A percentile compares a stretch with the other conserved stretches of the same genome.
These are phyloP conservation scores for Salarias fasciatus DNA, from an alignment of 2,797 vertebrate species.

Conservation along the genomic window DNA sequence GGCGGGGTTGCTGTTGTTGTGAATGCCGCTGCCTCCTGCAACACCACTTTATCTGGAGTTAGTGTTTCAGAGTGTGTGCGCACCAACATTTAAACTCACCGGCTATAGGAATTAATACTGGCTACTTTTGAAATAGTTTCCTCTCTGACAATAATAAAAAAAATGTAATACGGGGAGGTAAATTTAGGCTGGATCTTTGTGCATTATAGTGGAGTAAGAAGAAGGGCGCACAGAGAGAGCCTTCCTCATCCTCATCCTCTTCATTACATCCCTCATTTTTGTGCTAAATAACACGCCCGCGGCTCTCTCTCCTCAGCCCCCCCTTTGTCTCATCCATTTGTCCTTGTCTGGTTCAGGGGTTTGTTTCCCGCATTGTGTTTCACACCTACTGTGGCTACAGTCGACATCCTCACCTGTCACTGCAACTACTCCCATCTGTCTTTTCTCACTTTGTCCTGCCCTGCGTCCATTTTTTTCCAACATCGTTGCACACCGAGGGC, in stretches of 20 bases:
- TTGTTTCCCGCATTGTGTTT: constrained; percentile 29
- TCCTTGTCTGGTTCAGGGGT: constrained; percentile 51
- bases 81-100: constrained; percentile 12
- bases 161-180: constrained; percentile 27
- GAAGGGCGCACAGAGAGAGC: constrained; percentile 26
- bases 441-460: constrained; percentile 53
- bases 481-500: constrained; percentile 35
- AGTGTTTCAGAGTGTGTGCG: constrained; percentile 9
- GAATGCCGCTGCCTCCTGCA: constrained; percentile 42
- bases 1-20: constrained; percentile 19
- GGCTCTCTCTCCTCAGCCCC: constrained; percentile 25
- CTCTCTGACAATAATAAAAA: constrained; percentile 28
- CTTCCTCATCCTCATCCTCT: constrained; percentile 26
- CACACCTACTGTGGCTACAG: constrained; percentile 45
- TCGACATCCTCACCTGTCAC: constrained; percentile 64
- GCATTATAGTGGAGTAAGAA: constrained; percentile 28
- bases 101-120: constrained; percentile 39
- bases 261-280: constrained; percentile 56
- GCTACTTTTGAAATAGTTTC: constrained; percentile 20
- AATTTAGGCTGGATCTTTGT: constrained; percentile 22
- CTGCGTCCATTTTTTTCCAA: constrained; percentile 48
- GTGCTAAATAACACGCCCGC: constrained; percentile 45
- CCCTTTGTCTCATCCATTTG: constrained; percentile 43
- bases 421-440: constrained; percentile 67
- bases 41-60: constrained; percentile 31